Percentiles rank a stretch among this genome's conserved stretches.
Evolutionary conservation across 2,797 vertebrate genomes (phyloP).

Genomic region (Sebastiscus tertius): DNA sequence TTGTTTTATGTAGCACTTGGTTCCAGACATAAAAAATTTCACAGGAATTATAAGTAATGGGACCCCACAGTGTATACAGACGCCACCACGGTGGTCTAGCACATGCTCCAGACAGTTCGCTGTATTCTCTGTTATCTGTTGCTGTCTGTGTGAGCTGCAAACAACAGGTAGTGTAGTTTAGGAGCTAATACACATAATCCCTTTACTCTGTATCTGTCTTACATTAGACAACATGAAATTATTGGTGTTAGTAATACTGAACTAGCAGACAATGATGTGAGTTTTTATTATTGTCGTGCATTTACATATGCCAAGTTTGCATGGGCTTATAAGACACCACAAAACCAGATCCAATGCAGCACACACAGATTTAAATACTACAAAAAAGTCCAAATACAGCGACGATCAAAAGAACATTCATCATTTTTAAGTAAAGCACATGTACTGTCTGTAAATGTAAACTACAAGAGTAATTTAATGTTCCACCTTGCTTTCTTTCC

Average conservation of each 20-base stretch:
- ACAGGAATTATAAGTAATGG: constrained; percentile 30
- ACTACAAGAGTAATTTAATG: background rate
- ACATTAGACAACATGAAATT: background rate
- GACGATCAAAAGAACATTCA: background rate
- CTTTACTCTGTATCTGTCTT: background rate
- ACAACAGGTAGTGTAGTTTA: constrained; percentile 2
- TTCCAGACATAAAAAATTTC: constrained; percentile 35
- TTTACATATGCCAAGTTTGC: background rate
- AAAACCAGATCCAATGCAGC: background rate
- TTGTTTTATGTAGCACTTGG: constrained; percentile 28
- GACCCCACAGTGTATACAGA: constrained; percentile 28
- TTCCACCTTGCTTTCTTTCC: background rate
- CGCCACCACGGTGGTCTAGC: constrained; percentile 33
- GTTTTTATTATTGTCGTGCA: background rate
- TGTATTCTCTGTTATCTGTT: constrained; percentile 29
- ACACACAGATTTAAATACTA: background rate
- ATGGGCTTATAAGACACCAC: background rate
- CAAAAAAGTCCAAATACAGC: background rate
- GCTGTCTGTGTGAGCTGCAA: background rate
- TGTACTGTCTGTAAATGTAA: background rate
- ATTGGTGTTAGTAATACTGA: background rate
- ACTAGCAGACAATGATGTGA: background rate
- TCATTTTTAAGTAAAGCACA: background rate
- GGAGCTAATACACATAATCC: constrained; percentile 1
- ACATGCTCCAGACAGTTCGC: background rate